Percentiles rank a stretch among this genome's conserved stretches.
phyloP scores from a whole-genome alignment of 2,888 invertebrate species.

The Drosophila merina region DNA sequence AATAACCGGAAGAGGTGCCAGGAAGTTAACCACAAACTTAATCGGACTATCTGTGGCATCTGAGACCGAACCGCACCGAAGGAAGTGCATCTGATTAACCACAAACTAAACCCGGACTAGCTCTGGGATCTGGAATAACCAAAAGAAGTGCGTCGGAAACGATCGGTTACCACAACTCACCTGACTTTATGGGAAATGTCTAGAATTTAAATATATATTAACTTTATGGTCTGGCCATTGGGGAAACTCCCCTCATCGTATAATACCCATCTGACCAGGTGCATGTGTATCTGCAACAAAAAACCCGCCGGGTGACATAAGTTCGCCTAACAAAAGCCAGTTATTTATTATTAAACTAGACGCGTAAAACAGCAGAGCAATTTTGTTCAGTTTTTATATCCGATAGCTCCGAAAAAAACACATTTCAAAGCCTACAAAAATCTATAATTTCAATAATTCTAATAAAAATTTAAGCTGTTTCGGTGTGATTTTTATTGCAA shows the following conservation, averaged over 20 bases:
- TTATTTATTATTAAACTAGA: constrained; percentile 9
- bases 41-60: no score
- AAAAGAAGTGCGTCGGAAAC: neutral
- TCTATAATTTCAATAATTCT: neutral
- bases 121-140: constrained; percentile 11
- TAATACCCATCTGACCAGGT: constrained; percentile 1
- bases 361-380: constrained; percentile 2
- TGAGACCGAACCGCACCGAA: constrained; percentile 4
- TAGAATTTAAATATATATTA: constrained; percentile 19
- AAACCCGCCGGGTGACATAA: constrained; percentile 32
- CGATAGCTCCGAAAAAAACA: neutral
- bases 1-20: no score
- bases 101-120: neutral
- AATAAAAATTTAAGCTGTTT: neutral
- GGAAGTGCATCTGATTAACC: neutral
- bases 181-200: constrained; percentile 28
- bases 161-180: neutral
- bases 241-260: constrained; percentile 21
- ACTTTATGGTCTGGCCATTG: neutral
- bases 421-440: neutral
- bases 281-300: constrained; percentile 13
- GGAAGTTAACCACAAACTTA: no score
- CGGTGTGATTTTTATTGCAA: neutral
- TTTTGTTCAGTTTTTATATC: constrained; percentile 2
- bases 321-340: constrained; percentile 22